Evolutionary conservation across 1,140 invertebrate genomes (phyloP).

Genomic region (Phymastichus coffea): DNA sequence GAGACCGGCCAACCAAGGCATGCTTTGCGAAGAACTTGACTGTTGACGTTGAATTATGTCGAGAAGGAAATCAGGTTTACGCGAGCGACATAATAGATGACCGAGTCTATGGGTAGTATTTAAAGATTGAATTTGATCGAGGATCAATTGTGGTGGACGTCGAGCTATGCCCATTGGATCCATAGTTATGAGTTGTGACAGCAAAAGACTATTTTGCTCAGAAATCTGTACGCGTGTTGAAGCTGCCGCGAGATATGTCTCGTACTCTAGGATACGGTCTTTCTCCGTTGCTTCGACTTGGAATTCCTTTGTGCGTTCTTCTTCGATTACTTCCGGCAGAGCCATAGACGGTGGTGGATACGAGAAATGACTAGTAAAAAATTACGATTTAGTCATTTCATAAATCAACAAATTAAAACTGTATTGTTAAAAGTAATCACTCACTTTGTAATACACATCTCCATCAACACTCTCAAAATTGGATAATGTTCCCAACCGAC

Average conservation of each 20-base stretch:
- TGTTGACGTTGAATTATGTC: constrained; percentile 85
- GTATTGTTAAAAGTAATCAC: constrained; percentile 22
- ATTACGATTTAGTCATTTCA: constrained; percentile 7
- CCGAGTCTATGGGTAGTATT: constrained; percentile 81
- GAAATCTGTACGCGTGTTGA: constrained; percentile 84
- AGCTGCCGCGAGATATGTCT: constrained; percentile 88
- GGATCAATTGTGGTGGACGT: constrained; percentile 71
- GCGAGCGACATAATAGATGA: constrained; percentile 84
- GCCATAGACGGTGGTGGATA: constrained; percentile 75
- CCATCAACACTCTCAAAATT: constrained; percentile 88
- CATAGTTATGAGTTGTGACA: constrained; percentile 76
- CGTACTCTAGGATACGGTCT: constrained; percentile 87
- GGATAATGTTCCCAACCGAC: constrained; percentile 89
- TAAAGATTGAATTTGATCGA: constrained; percentile 80
- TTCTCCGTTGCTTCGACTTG: constrained; percentile 75
- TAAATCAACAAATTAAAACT: not conserved
- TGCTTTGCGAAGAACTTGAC: constrained; percentile 82
- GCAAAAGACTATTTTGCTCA: constrained; percentile 83
- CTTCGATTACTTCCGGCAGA: constrained; percentile 62
- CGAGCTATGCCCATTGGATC: constrained; percentile 81
- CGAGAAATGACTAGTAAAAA: constrained; percentile 62
- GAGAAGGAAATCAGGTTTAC: constrained; percentile 88
- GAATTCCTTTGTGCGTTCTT: constrained; percentile 64
- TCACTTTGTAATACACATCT: constrained; percentile 96
- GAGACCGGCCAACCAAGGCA: constrained; percentile 95